These are phyloP conservation scores for Alviniconcha strummeri DNA, from an alignment of 2,888 invertebrate species.

Conservation along the genomic window DNA sequence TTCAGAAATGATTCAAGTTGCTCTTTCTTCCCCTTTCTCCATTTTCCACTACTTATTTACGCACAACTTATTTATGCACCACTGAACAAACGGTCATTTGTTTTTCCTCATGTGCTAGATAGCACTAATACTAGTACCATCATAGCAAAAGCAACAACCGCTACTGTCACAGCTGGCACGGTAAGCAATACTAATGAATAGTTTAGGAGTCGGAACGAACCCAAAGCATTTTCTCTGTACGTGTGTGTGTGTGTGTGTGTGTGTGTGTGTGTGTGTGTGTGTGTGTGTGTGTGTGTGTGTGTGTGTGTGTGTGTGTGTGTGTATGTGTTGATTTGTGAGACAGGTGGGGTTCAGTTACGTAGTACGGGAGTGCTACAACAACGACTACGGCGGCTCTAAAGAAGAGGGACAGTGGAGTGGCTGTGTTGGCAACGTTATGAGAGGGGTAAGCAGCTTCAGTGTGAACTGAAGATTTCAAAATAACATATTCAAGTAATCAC, in stretches of 20 bases:
- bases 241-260: background rate
- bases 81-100: no score
- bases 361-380: conserved; percentile 43
- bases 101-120: no score
- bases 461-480: no score
- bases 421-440: conserved; percentile 47
- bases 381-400: conserved; percentile 40
- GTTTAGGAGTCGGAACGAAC: background rate
- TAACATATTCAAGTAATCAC: background rate
- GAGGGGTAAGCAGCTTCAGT: conserved; percentile 40
- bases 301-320: no score
- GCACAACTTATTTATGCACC: no score
- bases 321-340: no score
- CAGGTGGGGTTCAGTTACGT: conserved; percentile 42
- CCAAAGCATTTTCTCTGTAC: background rate
- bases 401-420: conserved; percentile 40
- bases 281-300: background rate
- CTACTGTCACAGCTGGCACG: background rate
- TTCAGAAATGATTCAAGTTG: no score
- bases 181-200: background rate
- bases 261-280: background rate
- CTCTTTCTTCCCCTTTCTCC: no score
- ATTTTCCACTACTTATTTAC: no score
- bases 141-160: background rate
- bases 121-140: conserved; percentile 4